Evolutionary conservation across 2,797 vertebrate species (phyloP).

Genomic region (Ptychadena robeensis): DNA sequence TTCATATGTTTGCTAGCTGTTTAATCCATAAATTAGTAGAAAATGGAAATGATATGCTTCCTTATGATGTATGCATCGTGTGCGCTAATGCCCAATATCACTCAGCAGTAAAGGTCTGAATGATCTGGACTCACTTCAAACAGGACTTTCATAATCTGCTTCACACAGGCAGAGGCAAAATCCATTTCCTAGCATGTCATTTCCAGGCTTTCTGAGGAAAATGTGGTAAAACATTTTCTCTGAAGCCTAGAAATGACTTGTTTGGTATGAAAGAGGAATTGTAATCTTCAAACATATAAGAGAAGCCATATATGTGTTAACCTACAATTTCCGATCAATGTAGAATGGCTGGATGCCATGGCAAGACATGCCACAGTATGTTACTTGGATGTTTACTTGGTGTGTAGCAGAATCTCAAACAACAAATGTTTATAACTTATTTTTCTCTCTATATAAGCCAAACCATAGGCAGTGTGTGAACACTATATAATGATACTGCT

Average conservation of each 20-base stretch:
- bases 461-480: no score
- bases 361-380: not conserved
- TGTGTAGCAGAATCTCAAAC: not conserved
- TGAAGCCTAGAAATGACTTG: conserved; percentile 9
- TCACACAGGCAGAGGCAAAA: conserved; percentile 29
- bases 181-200: conserved; percentile 17
- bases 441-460: no score
- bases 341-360: not conserved
- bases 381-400: not conserved
- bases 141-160: conserved; percentile 48
- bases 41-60: conserved; percentile 42
- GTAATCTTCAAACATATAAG: conserved; percentile 12
- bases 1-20: conserved; percentile 30
- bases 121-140: conserved; percentile 50
- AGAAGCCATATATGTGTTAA: conserved; percentile 23
- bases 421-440: not conserved
- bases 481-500: no score
- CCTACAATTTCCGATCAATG: not conserved
- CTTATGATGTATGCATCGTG: conserved; percentile 22
- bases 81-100: conserved; percentile 9
- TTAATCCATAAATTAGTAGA: conserved; percentile 51
- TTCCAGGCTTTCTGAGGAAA: conserved; percentile 20
- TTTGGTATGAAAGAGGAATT: conserved; percentile 29
- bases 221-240: conserved; percentile 23
- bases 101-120: conserved; percentile 4